These are phyloP conservation scores for Epistrophella euchroma DNA, from an alignment of 2,888 invertebrate genomes.

Conservation along the genomic window DNA sequence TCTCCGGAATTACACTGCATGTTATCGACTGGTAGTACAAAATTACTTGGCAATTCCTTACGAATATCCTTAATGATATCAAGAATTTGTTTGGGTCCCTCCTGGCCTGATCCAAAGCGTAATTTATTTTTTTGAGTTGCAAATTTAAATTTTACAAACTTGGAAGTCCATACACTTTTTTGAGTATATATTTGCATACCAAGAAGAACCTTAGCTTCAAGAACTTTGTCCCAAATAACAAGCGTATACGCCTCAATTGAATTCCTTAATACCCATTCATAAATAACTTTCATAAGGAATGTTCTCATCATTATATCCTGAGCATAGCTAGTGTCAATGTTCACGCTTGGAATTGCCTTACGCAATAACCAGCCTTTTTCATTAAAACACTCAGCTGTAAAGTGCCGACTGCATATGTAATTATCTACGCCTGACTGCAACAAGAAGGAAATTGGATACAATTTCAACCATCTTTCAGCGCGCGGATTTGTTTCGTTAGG, in stretches of 20 bases:
- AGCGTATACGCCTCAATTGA: neutral
- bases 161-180: neutral
- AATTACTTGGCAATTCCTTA: constrained; percentile 45
- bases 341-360: constrained; percentile 35
- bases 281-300: constrained; percentile 55
- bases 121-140: neutral
- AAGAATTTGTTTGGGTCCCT: neutral
- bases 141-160: constrained; percentile 16
- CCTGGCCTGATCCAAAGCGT: constrained; percentile 37
- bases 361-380: neutral
- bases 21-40: constrained; percentile 33
- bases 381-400: constrained; percentile 50
- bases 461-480: constrained; percentile 22
- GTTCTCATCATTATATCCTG: constrained; percentile 30
- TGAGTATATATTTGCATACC: constrained; percentile 24
- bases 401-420: constrained; percentile 63
- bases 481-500: neutral
- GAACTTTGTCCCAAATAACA: neutral
- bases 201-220: constrained; percentile 26
- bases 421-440: neutral
- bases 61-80: constrained; percentile 59
- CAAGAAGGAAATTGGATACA: constrained; percentile 50
- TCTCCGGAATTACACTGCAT: neutral
- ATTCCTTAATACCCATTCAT: constrained; percentile 48
- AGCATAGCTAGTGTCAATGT: constrained; percentile 55